Percentiles rank a stretch among this genome's conserved stretches.
Evolutionary conservation across 1,140 invertebrate species (phyloP).

Genomic region (Linepithema humile): DNA sequence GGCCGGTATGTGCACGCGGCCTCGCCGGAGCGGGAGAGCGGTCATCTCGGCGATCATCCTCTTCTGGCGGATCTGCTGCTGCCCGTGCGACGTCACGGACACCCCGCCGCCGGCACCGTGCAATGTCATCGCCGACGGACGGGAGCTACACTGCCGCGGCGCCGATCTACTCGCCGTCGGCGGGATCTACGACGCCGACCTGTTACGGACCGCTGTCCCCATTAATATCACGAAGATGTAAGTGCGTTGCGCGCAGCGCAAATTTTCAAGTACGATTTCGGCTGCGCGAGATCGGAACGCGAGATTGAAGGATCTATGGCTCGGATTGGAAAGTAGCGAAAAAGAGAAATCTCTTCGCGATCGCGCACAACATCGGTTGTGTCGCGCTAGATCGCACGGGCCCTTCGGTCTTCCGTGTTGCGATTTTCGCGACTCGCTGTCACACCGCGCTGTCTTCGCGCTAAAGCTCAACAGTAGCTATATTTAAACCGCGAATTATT

Average conservation of each 20-base stretch:
- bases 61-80: conserved; percentile 43
- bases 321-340: background rate
- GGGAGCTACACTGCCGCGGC: conserved; percentile 74
- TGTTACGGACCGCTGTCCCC: conserved; percentile 48
- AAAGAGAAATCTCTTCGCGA: background rate
- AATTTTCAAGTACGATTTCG: background rate
- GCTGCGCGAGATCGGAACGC: background rate
- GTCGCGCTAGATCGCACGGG: too few relatives aligned
- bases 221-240: conserved; percentile 77
- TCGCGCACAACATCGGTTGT: too few relatives aligned
- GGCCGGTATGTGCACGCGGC: conserved; percentile 68
- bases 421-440: background rate
- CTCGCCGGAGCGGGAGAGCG: conserved; percentile 33
- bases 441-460: too few relatives aligned
- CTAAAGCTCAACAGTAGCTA: too few relatives aligned
- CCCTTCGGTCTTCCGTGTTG: background rate
- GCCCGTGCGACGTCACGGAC: conserved; percentile 23
- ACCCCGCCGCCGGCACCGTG: conserved; percentile 53
- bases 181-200: conserved; percentile 56
- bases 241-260: conserved; percentile 41
- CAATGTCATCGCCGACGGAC: conserved; percentile 73
- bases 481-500: too few relatives aligned
- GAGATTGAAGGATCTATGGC: background rate
- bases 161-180: conserved; percentile 71
- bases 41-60: conserved; percentile 63